phyloP scores from a whole-genome alignment of 2,797 vertebrate species.

The Serranus cabrilla region DNA sequence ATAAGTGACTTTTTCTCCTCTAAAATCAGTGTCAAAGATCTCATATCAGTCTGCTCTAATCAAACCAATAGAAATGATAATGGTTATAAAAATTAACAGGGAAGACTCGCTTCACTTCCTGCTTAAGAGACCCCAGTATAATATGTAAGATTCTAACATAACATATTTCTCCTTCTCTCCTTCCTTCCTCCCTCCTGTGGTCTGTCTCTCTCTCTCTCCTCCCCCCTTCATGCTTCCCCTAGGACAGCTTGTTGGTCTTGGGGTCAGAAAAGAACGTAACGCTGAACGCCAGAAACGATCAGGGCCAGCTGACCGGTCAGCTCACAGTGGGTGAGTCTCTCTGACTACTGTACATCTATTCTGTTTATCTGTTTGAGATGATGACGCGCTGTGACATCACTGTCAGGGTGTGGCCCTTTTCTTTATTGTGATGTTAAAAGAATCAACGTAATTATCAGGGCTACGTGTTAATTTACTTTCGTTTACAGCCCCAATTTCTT shows the following conservation, averaged over 20 bases:
- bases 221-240: slow-evolving; percentile 76
- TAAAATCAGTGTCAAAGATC: too few relatives aligned
- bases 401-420: neutral
- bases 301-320: slow-evolving; percentile 93
- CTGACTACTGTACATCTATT: neutral
- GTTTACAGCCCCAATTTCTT: neutral
- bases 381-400: neutral
- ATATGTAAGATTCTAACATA: neutral
- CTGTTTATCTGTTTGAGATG: neutral
- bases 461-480: slow-evolving; percentile 1
- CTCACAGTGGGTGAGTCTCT: slow-evolving; percentile 93
- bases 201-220: slow-evolving; percentile 46
- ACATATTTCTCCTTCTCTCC: neutral
- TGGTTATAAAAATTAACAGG: neutral
- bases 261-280: slow-evolving; percentile 95
- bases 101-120: neutral
- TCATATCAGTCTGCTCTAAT: too few relatives aligned
- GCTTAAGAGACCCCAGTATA: neutral
- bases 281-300: slow-evolving; percentile 92
- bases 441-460: neutral
- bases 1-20: too few relatives aligned
- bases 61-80: too few relatives aligned
- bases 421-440: slow-evolving; percentile 4
- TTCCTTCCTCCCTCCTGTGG: slow-evolving; percentile 35
- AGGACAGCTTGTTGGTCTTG: slow-evolving; percentile 93